phyloP scores from a whole-genome alignment of 2,113 vertebrate species.

The Ciconia stormi region DNA sequence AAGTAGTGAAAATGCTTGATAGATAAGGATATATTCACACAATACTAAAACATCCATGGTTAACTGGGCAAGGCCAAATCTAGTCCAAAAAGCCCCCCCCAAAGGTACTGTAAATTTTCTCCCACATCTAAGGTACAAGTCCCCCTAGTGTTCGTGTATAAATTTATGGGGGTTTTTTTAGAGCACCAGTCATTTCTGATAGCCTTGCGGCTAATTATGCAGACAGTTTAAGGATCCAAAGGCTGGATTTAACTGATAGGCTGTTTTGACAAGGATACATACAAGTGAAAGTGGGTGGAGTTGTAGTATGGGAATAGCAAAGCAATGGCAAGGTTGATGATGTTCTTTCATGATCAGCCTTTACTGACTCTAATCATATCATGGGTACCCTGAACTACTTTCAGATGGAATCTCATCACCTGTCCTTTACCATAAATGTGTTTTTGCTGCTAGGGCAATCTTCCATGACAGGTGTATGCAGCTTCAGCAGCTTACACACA shows the following conservation, averaged over 20 bases:
- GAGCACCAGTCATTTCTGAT: neutral
- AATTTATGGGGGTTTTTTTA: rapidly evolving
- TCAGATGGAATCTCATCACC: neutral
- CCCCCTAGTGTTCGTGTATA: neutral
- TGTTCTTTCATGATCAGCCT: neutral
- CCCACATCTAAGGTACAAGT: neutral
- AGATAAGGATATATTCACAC: neutral
- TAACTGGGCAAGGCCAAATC: neutral
- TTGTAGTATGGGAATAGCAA: neutral
- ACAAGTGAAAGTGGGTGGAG: neutral
- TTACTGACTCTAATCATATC: neutral
- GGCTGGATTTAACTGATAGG: neutral
- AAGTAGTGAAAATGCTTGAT: neutral
- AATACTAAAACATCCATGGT: neutral
- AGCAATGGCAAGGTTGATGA: neutral
- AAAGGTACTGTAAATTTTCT: neutral
- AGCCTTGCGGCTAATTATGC: neutral
- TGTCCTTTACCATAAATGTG: neutral
- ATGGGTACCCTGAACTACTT: neutral
- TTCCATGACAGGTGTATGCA: neutral
- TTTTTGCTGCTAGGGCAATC: neutral
- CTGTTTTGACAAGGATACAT: neutral
- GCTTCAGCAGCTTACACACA: neutral
- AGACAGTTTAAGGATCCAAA: neutral
- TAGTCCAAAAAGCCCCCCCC: neutral